Base-by-base conservation (phyloP, 2,797 vertebrate species). In the Cirrhinus mrigala region DNA sequence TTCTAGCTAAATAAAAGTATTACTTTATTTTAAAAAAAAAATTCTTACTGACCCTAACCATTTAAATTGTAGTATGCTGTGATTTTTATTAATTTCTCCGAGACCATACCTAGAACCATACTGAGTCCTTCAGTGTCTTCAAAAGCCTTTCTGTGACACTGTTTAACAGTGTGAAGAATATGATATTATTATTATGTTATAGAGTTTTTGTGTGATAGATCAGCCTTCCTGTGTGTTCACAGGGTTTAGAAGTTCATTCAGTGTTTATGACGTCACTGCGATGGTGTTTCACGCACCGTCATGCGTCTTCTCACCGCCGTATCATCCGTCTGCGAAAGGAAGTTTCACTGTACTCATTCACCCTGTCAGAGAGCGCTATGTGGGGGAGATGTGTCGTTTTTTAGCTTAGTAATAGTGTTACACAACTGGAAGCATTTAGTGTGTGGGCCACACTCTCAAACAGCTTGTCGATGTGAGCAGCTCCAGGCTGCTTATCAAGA, bases 371-470 rank as follows among this genome's bases (percentile, higher is more conserved):
- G 66, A 48, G 76, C 27, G 22, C 76, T 37, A 60, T 24, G 83
- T 79, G 40, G 68, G 85, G 52, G 75, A 58, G 27, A 58, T 83
- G 73, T 84, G 80, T 77, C 68, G 48, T 79, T 77, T 87, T 92
- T 89, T 84, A 80, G 71, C 66, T 86, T 80, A 64, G 88, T 89
- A 89, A 88, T 83, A 83, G 88, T 52, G 85, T 92, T 88, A 87
- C 86, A 90, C 88, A 89, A 88, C 87, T 89, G 56, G 87, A 88
- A 90, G 89, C 90, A 90, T 88, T 93, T 92, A 91, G 68, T 85
- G 87, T 90, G 86, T 88, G 89, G 87, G 87, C 69, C 85, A 86
- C 20, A 89, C 87, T 88, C 73, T 54, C 85, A 83, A 87, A 84
- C 77, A 73, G 77, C 33, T 58, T 75, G 80, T 81, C 81, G 79